These are phyloP conservation scores for Scarus forsteni DNA, from an alignment of 2,797 vertebrate genomes.

Conservation along the genomic window DNA sequence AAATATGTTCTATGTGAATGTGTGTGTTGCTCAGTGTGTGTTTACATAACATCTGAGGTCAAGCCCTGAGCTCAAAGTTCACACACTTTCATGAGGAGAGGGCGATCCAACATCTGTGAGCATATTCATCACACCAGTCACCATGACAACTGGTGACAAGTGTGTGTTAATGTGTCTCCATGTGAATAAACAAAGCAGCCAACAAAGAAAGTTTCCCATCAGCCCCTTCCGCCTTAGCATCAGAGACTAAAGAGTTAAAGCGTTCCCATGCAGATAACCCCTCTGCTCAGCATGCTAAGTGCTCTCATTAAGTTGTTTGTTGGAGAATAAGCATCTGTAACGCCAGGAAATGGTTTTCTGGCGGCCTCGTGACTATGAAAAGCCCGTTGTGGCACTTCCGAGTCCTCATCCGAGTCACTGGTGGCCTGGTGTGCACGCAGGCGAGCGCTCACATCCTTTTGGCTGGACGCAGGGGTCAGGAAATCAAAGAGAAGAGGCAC, in stretches of 20 bases:
- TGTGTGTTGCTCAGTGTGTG: constrained; percentile 44
- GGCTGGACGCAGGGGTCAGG: constrained; percentile 70
- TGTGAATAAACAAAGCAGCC: constrained; percentile 70
- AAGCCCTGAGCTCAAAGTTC: constrained; percentile 65
- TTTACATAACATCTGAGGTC: constrained; percentile 71
- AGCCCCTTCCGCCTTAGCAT: not conserved
- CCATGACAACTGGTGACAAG: constrained; percentile 51
- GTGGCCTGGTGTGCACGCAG: constrained; percentile 52
- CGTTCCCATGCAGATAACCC: constrained; percentile 44
- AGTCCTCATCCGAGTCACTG: constrained; percentile 62
- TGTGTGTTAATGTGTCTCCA: constrained; percentile 49
- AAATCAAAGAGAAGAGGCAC: constrained; percentile 75
- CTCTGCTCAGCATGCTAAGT: constrained; percentile 28
- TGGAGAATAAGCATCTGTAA: constrained; percentile 46
- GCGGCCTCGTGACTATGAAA: constrained; percentile 53
- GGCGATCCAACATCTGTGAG: constrained; percentile 70
- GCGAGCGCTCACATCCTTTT: constrained; percentile 58
- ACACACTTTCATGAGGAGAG: constrained; percentile 52
- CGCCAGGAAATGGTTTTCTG: constrained; percentile 59
- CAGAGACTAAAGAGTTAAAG: not conserved
- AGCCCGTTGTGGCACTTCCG: constrained; percentile 48
- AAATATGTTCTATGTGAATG: constrained; percentile 40
- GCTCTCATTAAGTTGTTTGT: constrained; percentile 58
- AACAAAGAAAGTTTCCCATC: constrained; percentile 29
- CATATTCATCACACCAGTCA: constrained; percentile 64